Evolutionary conservation across 2,888 invertebrate species (phyloP), one percentile per base, ranked within the genome.

Genomic region (Emmelina monodactyla): DNA sequence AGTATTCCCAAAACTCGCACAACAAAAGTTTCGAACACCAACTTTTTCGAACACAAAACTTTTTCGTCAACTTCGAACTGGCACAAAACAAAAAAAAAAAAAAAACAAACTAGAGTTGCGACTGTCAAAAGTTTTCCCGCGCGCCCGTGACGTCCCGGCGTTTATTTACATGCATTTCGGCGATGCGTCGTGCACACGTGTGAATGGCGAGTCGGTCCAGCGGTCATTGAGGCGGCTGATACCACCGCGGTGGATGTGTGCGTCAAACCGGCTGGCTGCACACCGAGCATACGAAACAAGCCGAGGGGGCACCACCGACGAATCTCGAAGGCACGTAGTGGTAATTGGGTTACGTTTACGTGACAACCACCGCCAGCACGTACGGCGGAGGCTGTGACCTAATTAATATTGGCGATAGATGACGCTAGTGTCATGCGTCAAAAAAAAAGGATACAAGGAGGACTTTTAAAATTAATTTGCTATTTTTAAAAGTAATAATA

Each of bases 201-300:
- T 82, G 82, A 64, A 75, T 71, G 60, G 76, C 66, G 73, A 70
- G 76, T 79, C 82, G 83, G 83, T 82, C 83, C 82, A 82, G 82
- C 83, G 84, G 84, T 84, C 84, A 84, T 84, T 84, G 84, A 83
- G 56, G 50, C n/a, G n/a, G 67, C 66, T 60, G 67, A 65, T 66
- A 62, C 67, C 70, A 65, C 62, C 38, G 43, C 40, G 47, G 57
- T 65, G 63, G 64, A 63, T 73, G 73, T 70, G 68, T 64, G 68
- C 65, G 67, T 62, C 57, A 63, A 66, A 73, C 71, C 70, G 67
- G 72, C 67, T 69, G 69, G 58, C 63, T 61, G 48, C 45, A 47
- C 35, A 51, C 45, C 44, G 41, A 55, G 71, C 76, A 73, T 75
- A 76, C 76, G 65, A 72, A 75, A 68, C 72, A 68, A 11, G 11